phyloP scores from a whole-genome alignment of 2,797 vertebrate genomes.

The Oceanodroma leucorhoa region DNA sequence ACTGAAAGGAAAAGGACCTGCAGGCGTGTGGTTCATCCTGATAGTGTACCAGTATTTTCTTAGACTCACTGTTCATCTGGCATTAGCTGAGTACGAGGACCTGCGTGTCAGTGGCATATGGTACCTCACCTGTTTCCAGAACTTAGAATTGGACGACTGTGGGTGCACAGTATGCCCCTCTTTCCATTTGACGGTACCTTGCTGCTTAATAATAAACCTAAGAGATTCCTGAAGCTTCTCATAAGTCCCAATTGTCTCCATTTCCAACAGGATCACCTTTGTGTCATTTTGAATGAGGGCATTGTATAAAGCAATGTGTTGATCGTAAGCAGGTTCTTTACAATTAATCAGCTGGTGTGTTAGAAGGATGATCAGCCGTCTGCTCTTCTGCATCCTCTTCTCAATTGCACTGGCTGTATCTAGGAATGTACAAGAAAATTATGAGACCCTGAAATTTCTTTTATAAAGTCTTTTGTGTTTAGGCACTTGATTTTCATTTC shows the following conservation, averaged over 20 bases:
- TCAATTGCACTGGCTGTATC: slow-evolving; percentile 71
- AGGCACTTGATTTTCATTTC: neutral
- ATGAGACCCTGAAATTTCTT: neutral
- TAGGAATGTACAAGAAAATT: neutral
- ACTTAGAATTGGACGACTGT: slow-evolving; percentile 63
- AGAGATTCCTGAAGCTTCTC: slow-evolving; percentile 75
- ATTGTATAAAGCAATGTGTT: slow-evolving; percentile 83
- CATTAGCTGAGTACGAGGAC: neutral
- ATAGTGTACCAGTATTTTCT: neutral
- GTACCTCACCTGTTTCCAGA: slow-evolving; percentile 87
- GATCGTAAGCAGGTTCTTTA: slow-evolving; percentile 73
- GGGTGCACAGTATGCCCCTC: neutral
- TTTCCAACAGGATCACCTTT: slow-evolving; percentile 85
- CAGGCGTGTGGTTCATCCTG: neutral
- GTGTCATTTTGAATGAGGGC: slow-evolving; percentile 77
- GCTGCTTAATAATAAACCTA: slow-evolving; percentile 78
- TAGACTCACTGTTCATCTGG: neutral
- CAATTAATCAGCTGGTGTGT: slow-evolving; percentile 26
- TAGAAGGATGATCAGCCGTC: slow-evolving; percentile 82
- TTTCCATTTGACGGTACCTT: slow-evolving; percentile 81
- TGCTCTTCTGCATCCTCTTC: slow-evolving; percentile 78
- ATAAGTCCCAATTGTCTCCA: slow-evolving; percentile 68
- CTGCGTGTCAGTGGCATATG: slow-evolving; percentile 75
- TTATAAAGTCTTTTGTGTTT: neutral
- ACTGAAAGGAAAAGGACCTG: neutral